These are phyloP conservation scores for Taphrorychus bicolor DNA, from an alignment of 2,888 invertebrate species.

Conservation along the genomic window DNA sequence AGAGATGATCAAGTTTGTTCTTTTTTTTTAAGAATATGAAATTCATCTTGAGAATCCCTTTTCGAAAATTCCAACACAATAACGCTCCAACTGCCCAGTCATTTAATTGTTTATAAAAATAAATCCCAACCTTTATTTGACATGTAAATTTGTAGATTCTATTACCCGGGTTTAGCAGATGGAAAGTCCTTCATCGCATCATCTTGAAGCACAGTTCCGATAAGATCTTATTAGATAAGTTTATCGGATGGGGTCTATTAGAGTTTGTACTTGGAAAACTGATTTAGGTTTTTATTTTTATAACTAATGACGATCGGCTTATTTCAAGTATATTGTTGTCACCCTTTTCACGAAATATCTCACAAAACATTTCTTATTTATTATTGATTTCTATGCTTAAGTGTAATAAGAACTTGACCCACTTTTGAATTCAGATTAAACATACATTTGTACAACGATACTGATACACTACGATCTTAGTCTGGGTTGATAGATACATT, in stretches of 20 bases:
- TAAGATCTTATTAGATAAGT: neutral
- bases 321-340: too few species aligned
- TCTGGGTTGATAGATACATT: too few species aligned
- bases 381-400: too few species aligned
- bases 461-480: too few species aligned
- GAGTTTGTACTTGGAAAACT: neutral
- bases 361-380: too few species aligned
- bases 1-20: neutral
- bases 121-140: neutral
- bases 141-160: neutral
- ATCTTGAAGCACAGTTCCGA: neutral
- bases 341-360: too few species aligned
- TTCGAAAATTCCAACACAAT: neutral
- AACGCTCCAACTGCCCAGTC: neutral
- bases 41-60: neutral
- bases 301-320: too few species aligned
- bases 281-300: neutral
- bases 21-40: neutral
- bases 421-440: too few species aligned
- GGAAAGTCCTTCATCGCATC: neutral
- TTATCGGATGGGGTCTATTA: neutral
- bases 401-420: too few species aligned
- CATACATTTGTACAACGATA: too few species aligned
- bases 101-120: neutral
- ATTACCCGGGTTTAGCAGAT: neutral